Evolutionary conservation across 2,888 invertebrate genomes (phyloP).

Genomic region (Iselma pallidipennis): DNA sequence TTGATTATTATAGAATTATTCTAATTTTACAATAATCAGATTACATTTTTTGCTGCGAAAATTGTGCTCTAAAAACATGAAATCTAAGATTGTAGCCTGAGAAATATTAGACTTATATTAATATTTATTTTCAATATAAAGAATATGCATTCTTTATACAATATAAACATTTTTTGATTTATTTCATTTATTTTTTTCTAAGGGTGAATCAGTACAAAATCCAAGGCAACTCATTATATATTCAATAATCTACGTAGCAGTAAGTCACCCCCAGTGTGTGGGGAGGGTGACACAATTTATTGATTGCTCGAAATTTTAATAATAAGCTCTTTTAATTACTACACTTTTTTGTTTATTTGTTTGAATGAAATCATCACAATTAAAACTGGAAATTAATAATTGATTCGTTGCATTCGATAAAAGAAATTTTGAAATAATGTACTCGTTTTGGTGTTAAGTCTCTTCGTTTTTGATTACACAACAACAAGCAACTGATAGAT

Average conservation of each 20-base stretch:
- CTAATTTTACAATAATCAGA: slow-evolving; percentile 21
- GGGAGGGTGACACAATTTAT: no score
- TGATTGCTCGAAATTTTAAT: slow-evolving; percentile 19
- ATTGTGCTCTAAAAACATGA: slow-evolving; percentile 22
- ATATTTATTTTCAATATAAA: slow-evolving; percentile 11
- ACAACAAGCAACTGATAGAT: slow-evolving; percentile 18
- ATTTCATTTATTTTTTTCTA: slow-evolving; percentile 11
- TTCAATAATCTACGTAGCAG: slow-evolving; percentile 18
- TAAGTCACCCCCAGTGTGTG: not conserved
- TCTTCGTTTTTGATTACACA: slow-evolving; percentile 24
- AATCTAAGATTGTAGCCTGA: slow-evolving; percentile 22
- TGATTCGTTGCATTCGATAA: slow-evolving; percentile 19
- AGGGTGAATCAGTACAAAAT: slow-evolving; percentile 29
- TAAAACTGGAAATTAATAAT: slow-evolving; percentile 14
- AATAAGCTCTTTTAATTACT: slow-evolving; percentile 25
- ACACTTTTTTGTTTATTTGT: not conserved
- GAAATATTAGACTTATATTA: slow-evolving; percentile 21
- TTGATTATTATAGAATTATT: slow-evolving; percentile 16
- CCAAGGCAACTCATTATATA: slow-evolving; percentile 31
- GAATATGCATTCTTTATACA: no score
- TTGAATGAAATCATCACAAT: slow-evolving; percentile 18
- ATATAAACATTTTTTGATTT: no score
- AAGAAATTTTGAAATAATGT: slow-evolving; percentile 9
- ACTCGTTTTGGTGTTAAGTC: slow-evolving; percentile 36
- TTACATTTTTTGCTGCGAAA: slow-evolving; percentile 9